Base-by-base conservation (phyloP, 2,113 vertebrate genomes). In the Trinectes maculatus region DNA sequence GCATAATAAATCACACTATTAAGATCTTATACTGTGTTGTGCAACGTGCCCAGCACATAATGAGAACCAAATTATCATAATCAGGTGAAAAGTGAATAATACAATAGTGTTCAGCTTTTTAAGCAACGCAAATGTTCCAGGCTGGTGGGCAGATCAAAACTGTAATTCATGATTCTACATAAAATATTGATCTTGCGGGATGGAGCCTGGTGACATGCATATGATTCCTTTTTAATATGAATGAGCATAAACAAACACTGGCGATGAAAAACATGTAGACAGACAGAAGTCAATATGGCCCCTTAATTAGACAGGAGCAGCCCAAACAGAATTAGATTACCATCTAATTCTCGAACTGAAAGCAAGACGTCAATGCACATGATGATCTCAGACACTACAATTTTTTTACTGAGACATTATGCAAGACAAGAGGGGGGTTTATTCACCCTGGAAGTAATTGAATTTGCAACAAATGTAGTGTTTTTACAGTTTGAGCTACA, bases 211-310 rank as follows among this genome's bases (percentile, higher is more conserved):
- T 48, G 47, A 80, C 62, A 71, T 71, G 67, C 29, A 51, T 75
- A 65, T 59, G 55, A 69, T 60, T 49, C 28, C 21, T n/a, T 58
- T 58, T 70, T 36, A 76, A 80, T 86, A 79, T 85, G 70, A 28
- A 84, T 84, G 79, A 79, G 69, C 26, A 69, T 66, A 68, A 85
- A 84, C 66, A 85, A 85, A 84, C 75, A 57, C 7, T 59, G 74
- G 57, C 67, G 47, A 84, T 74, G 62, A 71, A 71, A 71, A 75
- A 74, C 40, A 81, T 55, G 54, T n/a, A 64, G 69, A 77, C 65
- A 74, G 68, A 66, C 65, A 71, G 71, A 15, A 69, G 71, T 82
- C 85, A 84, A 79, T 69, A 66, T 53, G 43, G 33, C 44, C 24
- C 26, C 48, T 46, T 83, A 83, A 87, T 86, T 66, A 79, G 67